phyloP scores from a whole-genome alignment of 2,113 vertebrate genomes.

The Peromyscus maniculatus region DNA sequence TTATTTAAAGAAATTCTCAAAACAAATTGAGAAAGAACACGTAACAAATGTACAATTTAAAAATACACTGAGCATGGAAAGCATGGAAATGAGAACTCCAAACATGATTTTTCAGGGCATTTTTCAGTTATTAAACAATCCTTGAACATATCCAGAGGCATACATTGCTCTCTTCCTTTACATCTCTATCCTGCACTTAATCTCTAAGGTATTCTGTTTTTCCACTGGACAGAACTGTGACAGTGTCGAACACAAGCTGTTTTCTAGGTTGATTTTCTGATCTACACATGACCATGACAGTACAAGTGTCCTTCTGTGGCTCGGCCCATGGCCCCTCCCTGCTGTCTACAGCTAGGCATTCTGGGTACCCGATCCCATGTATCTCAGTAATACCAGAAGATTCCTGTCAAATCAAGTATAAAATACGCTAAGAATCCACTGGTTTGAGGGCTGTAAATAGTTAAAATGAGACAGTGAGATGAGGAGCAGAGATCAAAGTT shows the following conservation, averaged over 20 bases:
- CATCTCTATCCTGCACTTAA: constrained; percentile 20
- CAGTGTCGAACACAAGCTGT: background rate
- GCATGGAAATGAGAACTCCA: constrained; percentile 42
- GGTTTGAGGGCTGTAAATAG: background rate
- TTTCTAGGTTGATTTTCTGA: constrained; percentile 27
- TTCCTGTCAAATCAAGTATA: constrained; percentile 39
- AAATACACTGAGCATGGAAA: constrained; percentile 41
- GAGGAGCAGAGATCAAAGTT: constrained; percentile 19
- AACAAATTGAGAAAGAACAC: constrained; percentile 69
- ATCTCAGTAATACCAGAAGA: constrained; percentile 11
- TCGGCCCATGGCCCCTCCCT: background rate
- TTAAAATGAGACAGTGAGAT: background rate
- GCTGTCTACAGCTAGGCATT: background rate
- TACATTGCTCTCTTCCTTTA: background rate
- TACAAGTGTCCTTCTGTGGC: background rate
- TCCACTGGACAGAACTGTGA: background rate
- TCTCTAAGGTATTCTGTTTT: constrained; percentile 49
- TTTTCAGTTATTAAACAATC: constrained; percentile 30
- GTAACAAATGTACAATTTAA: constrained; percentile 53
- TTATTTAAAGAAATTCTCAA: constrained; percentile 63
- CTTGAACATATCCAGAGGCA: constrained; percentile 46
- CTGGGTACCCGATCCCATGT: background rate
- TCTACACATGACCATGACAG: background rate
- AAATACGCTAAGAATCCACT: constrained; percentile 28
- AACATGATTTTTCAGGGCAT: constrained; percentile 46